phyloP scores from a whole-genome alignment of 2,113 vertebrate genomes.

The Cervus canadensis region DNA sequence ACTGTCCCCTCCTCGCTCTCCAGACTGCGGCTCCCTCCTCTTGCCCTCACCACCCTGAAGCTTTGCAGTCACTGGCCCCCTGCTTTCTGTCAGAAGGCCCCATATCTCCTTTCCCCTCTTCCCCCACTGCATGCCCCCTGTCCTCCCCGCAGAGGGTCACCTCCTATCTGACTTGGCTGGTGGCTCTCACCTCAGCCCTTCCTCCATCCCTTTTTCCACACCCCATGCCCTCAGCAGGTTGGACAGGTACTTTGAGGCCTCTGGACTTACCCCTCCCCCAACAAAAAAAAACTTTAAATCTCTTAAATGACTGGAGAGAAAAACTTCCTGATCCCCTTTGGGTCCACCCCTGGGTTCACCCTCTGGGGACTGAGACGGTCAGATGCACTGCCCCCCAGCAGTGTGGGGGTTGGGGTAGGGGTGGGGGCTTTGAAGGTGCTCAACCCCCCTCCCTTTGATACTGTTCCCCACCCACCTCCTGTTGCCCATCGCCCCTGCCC shows the following conservation, averaged over 20 bases:
- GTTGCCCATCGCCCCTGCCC: not conserved
- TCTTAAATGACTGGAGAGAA: not conserved
- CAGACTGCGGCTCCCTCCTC: not conserved
- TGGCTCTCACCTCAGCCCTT: not conserved
- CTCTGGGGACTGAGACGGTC: not conserved
- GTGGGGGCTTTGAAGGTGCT: no score
- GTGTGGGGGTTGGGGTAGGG: no score
- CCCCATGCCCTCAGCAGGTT: not conserved
- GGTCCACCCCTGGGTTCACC: not conserved
- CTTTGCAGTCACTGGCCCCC: not conserved
- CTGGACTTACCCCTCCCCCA: not conserved
- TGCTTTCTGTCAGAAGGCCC: not conserved
- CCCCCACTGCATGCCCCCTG: not conserved
- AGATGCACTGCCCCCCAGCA: not conserved
- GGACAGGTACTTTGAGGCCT: not conserved
- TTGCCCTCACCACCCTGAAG: not conserved
- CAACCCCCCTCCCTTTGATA: not conserved
- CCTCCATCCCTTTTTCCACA: not conserved
- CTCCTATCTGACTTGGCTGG: not conserved
- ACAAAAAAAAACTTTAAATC: not conserved
- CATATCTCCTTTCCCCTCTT: not conserved
- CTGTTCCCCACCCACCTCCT: not conserved
- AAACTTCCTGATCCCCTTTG: not conserved
- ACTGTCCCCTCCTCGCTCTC: not conserved
- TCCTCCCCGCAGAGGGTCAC: not conserved